Evolutionary conservation across 2,113 vertebrate species (phyloP).

Genomic region (Orycteropus afer): DNA sequence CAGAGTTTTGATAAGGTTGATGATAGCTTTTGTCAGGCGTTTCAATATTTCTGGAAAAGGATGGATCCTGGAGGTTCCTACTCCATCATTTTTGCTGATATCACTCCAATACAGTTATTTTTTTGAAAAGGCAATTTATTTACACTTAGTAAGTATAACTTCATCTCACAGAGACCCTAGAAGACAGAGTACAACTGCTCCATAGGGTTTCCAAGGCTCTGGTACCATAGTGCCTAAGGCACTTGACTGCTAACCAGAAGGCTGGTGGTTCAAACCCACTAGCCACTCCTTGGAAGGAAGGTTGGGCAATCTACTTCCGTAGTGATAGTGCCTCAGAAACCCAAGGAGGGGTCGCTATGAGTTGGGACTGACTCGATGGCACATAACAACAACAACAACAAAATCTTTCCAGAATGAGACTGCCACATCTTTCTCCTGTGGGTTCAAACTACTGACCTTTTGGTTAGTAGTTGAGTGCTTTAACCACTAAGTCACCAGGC

Average conservation of each 20-base stretch:
- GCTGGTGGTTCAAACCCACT: no score
- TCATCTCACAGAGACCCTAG: no score
- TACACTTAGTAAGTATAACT: neutral
- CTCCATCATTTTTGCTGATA: neutral
- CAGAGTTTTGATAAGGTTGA: neutral
- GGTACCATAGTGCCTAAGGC: no score
- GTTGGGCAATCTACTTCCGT: no score
- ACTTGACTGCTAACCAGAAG: no score
- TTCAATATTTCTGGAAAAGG: neutral
- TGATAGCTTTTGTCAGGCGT: neutral
- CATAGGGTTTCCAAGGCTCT: no score
- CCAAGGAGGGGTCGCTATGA: no score
- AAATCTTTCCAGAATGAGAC: neutral
- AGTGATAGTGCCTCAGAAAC: no score
- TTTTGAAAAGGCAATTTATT: constrained; percentile 52
- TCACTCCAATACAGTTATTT: neutral
- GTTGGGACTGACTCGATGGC: no score
- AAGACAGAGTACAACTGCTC: no score
- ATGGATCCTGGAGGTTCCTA: neutral
- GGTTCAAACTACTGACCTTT: neutral
- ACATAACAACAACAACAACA: no score
- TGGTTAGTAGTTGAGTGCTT: neutral
- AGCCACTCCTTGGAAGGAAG: no score
- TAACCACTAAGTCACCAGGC: neutral
- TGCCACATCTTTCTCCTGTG: neutral